Evolutionary conservation across 2,888 invertebrate genomes (phyloP).

Genomic region (Agonopterix alstromeriana): DNA sequence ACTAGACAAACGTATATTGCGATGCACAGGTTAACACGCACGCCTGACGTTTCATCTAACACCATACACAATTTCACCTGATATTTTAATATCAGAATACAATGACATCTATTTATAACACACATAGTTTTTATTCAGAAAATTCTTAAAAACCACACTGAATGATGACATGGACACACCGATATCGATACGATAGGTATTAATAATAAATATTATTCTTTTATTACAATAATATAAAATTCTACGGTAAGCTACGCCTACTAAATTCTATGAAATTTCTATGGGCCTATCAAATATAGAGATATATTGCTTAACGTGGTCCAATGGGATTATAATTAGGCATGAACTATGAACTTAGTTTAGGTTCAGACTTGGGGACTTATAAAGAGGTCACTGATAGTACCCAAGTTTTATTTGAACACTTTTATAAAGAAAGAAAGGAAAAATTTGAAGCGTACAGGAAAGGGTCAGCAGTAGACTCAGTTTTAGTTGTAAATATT

Average conservation of each 20-base stretch:
- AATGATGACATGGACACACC: constrained; percentile 32
- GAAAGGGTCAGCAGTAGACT: constrained; percentile 29
- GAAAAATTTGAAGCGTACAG: constrained; percentile 7
- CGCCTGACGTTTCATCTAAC: too few species aligned
- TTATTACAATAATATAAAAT: constrained; percentile 50
- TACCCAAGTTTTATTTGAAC: constrained; percentile 15
- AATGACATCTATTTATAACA: constrained; percentile 10
- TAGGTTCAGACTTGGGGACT: constrained; percentile 30
- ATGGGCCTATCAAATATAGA: constrained; percentile 60
- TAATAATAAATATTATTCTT: constrained; percentile 11
- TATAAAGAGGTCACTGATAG: neutral
- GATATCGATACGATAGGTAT: constrained; percentile 18
- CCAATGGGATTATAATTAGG: constrained; percentile 63
- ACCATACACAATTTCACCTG: neutral
- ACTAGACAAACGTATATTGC: too few species aligned
- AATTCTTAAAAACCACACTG: constrained; percentile 13
- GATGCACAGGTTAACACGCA: too few species aligned
- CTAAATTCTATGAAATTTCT: constrained; percentile 50
- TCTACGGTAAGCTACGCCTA: constrained; percentile 66
- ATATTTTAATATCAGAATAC: neutral
- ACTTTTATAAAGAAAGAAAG: constrained; percentile 13
- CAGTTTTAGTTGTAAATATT: neutral
- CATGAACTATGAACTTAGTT: constrained; percentile 33
- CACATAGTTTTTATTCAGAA: constrained; percentile 9
- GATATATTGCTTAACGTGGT: constrained; percentile 72